Evolutionary conservation across 2,797 vertebrate genomes (phyloP).

Genomic region (Steatocranus sp.): DNA sequence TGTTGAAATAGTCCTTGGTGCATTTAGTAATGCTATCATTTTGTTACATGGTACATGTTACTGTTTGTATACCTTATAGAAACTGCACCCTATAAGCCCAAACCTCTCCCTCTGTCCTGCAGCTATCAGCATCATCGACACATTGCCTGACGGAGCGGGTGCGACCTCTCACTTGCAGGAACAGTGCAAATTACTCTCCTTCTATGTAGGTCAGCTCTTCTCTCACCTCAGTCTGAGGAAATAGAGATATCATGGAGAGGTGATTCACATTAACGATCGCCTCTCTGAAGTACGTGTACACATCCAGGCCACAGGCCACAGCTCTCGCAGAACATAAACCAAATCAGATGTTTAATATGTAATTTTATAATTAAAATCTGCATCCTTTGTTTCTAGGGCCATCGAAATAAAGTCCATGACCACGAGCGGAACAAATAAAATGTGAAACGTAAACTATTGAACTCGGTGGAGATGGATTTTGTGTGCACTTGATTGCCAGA

Average conservation of each 20-base stretch:
- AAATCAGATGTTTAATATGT: not conserved
- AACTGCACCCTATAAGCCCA: not conserved
- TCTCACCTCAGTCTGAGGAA: slow-evolving; percentile 55
- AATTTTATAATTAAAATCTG: not conserved
- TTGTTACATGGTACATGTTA: not conserved
- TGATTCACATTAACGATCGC: slow-evolving; percentile 25
- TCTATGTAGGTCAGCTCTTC: slow-evolving; percentile 58
- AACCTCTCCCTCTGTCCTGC: not conserved
- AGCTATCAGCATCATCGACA: slow-evolving; percentile 17
- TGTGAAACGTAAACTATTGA: not conserved
- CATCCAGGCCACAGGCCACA: not conserved
- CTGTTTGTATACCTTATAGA: not conserved
- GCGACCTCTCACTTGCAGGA: slow-evolving; percentile 43
- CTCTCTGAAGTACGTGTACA: not conserved
- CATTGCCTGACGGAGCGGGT: slow-evolving; percentile 14
- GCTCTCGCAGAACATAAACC: not conserved
- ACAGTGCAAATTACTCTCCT: slow-evolving; percentile 56
- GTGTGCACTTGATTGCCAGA: not conserved
- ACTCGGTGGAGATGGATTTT: not conserved
- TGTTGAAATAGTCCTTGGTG: not conserved
- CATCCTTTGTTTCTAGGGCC: not conserved
- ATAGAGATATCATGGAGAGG: slow-evolving; percentile 52
- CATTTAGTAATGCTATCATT: not conserved
- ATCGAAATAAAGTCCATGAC: not conserved
- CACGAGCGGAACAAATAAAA: not conserved